Percentiles rank a stretch among this genome's conserved stretches.
Evolutionary conservation across 2,888 invertebrate species (phyloP).

Genomic region (Ditula angustiorana): DNA sequence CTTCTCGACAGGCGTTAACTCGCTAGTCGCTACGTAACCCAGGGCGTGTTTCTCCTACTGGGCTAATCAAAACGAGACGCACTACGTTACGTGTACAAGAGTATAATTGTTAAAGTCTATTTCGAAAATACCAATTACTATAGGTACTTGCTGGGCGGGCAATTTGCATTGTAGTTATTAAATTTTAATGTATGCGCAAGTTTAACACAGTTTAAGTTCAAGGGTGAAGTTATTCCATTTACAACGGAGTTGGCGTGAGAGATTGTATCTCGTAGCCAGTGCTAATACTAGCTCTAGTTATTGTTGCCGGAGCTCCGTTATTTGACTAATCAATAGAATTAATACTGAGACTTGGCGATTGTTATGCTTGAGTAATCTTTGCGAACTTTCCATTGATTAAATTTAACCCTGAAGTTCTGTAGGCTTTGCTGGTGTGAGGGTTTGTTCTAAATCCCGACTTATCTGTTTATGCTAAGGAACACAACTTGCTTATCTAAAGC

Average conservation of each 20-base stretch:
- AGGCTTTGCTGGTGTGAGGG: conserved; percentile 16
- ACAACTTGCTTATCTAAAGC: no score
- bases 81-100: no score
- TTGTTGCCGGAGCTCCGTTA: background rate
- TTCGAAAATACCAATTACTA: no score
- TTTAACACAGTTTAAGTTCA: conserved; percentile 21
- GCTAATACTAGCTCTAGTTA: background rate
- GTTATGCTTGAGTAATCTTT: background rate
- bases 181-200: conserved; percentile 21
- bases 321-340: background rate
- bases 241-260: conserved; percentile 9
- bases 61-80: no score
- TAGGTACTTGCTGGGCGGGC: background rate
- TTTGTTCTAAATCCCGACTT: conserved; percentile 18
- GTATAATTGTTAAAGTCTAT: no score
- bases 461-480: no score
- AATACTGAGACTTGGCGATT: background rate
- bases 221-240: conserved; percentile 19
- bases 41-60: no score
- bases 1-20: no score
- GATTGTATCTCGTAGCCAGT: conserved; percentile 6
- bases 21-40: no score
- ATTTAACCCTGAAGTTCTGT: background rate
- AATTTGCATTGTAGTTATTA: conserved; percentile 7
- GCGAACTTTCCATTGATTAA: conserved; percentile 2